Evolutionary conservation across 2,797 vertebrate genomes (phyloP).

Genomic region (Takifugu rubripes): DNA sequence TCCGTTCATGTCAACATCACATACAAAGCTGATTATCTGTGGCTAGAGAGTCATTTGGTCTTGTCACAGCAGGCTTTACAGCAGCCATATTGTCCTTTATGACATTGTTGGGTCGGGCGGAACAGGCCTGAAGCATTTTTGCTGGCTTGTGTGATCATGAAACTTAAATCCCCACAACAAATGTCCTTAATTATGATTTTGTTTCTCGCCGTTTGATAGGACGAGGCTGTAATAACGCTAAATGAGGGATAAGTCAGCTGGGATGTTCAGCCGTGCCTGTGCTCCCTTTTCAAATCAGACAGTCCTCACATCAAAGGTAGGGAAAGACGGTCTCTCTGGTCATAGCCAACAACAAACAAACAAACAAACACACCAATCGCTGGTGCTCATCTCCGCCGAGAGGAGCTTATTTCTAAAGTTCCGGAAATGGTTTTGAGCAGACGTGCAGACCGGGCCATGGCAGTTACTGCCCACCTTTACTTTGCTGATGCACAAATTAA

Average conservation of each 20-base stretch:
- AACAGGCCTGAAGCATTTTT: conserved; percentile 57
- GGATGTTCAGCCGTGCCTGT: conserved; percentile 47
- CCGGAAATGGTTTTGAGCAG: conserved; percentile 45
- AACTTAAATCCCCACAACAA: conserved; percentile 71
- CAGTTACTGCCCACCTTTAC: conserved; percentile 39
- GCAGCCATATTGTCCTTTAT: conserved; percentile 71
- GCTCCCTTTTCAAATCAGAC: conserved; percentile 70
- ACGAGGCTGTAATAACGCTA: conserved; percentile 63
- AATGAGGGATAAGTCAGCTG: conserved; percentile 44
- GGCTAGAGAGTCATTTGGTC: conserved; percentile 68
- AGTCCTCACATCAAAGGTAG: conserved; percentile 72
- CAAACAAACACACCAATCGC: conserved; percentile 59
- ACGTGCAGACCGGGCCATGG: conserved; percentile 25
- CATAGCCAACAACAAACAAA: conserved; percentile 70
- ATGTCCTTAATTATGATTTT: conserved; percentile 72
- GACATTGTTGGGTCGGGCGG: conserved; percentile 62
- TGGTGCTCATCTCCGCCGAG: conserved; percentile 42
- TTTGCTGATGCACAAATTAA: conserved; percentile 5
- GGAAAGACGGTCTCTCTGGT: conserved; percentile 59
- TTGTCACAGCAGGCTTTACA: conserved; percentile 59
- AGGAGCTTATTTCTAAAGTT: conserved; percentile 57
- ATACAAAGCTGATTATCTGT: conserved; percentile 72
- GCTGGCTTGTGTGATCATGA: conserved; percentile 57
- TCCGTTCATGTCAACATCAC: conserved; percentile 69
- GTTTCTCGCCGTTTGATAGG: conserved; percentile 66